A percentile compares a stretch with the other conserved stretches of the same genome.
phyloP scores from a whole-genome alignment of 2,113 vertebrate genomes.

The human (Homo sapiens) region DNA sequence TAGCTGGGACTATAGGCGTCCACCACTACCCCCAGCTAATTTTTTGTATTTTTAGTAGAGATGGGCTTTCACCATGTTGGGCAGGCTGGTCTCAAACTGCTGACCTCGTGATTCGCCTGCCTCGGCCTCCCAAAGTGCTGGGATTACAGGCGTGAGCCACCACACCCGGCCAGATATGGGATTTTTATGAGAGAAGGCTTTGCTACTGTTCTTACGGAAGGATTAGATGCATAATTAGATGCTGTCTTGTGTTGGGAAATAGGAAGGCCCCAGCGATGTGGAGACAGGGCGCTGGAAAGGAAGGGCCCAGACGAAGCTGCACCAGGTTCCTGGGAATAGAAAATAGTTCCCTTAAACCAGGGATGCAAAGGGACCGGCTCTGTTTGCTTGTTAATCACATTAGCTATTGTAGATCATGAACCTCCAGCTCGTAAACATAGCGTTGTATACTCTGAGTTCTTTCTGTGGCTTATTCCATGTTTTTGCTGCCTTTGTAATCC shows the following conservation, averaged over 20 bases:
- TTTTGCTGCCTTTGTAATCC: background rate
- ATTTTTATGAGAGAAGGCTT: background rate
- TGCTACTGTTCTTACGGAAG: background rate
- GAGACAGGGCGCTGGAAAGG: background rate
- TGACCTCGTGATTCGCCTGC: too few species aligned
- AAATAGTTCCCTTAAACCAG: background rate
- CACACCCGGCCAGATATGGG: background rate
- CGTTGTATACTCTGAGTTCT: background rate
- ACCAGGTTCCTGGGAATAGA: background rate
- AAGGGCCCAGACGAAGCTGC: background rate
- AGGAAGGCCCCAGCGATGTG: background rate
- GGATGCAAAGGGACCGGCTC: background rate
- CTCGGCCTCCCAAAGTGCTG: too few species aligned
- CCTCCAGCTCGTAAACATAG: background rate
- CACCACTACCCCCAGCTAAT: too few species aligned
- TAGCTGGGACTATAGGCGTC: too few species aligned
- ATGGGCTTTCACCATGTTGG: too few species aligned
- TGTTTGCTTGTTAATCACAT: background rate
- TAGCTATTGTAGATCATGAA: background rate
- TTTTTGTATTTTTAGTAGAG: too few species aligned
- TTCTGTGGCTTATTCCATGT: background rate
- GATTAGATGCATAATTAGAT: background rate
- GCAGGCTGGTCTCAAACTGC: too few species aligned
- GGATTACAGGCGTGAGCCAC: too few species aligned
- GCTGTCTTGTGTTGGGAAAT: background rate